Conservation (phyloP, 2,797 vertebrate genomes). For the Poliocrania exsul region DNA sequence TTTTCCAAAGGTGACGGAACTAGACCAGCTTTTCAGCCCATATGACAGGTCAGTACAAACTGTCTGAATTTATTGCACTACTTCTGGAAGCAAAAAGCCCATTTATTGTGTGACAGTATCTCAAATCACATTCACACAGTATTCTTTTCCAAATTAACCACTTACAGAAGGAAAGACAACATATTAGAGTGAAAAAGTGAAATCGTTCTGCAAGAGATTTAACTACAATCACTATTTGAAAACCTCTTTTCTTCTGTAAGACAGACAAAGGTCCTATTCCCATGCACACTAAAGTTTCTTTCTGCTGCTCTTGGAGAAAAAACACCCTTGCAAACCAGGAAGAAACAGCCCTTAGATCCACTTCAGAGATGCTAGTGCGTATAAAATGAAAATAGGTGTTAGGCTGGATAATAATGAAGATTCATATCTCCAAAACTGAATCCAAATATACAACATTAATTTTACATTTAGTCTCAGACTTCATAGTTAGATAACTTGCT, state of each 20-base stretch:
- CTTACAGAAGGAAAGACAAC: neutral
- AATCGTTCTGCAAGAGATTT: neutral
- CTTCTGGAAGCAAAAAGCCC: neutral
- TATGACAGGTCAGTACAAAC: neutral
- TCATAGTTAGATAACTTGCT: neutral
- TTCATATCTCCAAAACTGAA: neutral
- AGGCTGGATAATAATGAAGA: neutral
- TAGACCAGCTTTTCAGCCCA: neutral
- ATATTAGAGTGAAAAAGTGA: neutral
- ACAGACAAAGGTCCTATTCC: neutral
- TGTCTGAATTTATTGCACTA: neutral
- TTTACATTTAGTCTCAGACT: neutral
- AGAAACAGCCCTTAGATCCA: neutral
- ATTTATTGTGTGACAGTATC: neutral
- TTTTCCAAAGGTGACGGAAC: neutral
- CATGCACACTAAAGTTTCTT: neutral
- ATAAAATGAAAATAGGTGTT: neutral
- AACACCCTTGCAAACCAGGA: neutral
- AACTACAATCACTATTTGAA: neutral
- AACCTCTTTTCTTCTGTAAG: neutral
- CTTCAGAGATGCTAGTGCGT: neutral
- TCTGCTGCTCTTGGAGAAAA: neutral
- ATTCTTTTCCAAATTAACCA: neutral
- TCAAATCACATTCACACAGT: neutral
- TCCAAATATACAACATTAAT: neutral